These are phyloP conservation scores for Halotydeus destructor DNA, from an alignment of 1,140 invertebrate species.

Conservation along the genomic window DNA sequence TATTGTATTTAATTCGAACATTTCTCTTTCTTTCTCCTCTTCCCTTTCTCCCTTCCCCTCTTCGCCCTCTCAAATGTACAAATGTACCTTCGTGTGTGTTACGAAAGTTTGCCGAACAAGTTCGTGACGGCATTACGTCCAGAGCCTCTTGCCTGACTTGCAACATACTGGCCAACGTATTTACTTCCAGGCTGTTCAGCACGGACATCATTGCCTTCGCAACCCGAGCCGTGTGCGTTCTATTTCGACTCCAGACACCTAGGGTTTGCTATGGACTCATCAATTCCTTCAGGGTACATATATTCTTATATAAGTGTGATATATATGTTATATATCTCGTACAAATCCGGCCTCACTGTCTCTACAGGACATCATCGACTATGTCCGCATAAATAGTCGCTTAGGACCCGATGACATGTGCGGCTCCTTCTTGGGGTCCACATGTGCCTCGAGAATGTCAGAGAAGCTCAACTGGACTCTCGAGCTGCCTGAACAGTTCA, in stretches of 20 bases:
- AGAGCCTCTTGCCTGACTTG: conserved; percentile 6
- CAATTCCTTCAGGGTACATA: conserved; percentile 1
- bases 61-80: too few relatives aligned
- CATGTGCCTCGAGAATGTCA: background rate
- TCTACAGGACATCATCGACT: conserved; percentile 2
- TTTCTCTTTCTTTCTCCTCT: too few relatives aligned
- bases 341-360: too few relatives aligned
- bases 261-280: conserved; percentile 8
- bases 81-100: too few relatives aligned
- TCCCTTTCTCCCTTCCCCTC: too few relatives aligned
- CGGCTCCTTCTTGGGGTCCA: conserved; percentile 5
- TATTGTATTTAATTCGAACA: too few relatives aligned
- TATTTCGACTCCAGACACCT: conserved; percentile 1
- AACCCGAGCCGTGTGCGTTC: conserved; percentile 1
- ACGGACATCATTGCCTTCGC: background rate
- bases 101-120: too few relatives aligned
- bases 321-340: too few relatives aligned
- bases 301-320: background rate
- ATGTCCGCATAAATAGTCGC: conserved; percentile 2
- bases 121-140: conserved; percentile 7
- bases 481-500: background rate
- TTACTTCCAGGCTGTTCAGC: background rate
- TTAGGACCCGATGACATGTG: conserved; percentile 6
- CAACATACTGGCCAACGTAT: background rate
- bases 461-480: conserved; percentile 8